These are phyloP conservation scores for Leptodactylus fallax DNA, from an alignment of 2,797 vertebrate genomes.

Conservation along the genomic window DNA sequence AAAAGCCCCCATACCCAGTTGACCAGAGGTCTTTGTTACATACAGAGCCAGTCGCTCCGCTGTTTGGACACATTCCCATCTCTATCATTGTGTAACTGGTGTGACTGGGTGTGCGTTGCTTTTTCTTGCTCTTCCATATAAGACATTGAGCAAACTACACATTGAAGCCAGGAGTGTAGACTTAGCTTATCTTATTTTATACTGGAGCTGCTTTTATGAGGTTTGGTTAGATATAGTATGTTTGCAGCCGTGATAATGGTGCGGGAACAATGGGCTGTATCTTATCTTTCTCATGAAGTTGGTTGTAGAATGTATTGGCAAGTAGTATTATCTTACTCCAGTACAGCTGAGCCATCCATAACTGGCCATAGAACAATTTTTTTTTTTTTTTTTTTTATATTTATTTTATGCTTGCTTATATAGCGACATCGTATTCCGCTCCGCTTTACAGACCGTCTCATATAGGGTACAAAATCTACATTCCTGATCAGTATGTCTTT, in stretches of 20 bases:
- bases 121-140: not conserved
- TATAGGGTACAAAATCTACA: too few relatives aligned
- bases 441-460: too few relatives aligned
- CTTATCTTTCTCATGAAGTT: slow-evolving; percentile 24
- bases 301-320: not conserved
- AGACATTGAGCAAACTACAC: not conserved
- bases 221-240: slow-evolving; percentile 38
- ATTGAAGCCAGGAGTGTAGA: not conserved
- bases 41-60: not conserved
- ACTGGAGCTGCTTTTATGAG: not conserved
- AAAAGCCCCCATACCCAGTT: too few relatives aligned
- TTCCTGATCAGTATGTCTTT: too few relatives aligned
- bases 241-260: slow-evolving; percentile 42
- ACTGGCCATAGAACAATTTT: not conserved
- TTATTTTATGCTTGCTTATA: too few relatives aligned
- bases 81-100: not conserved
- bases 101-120: not conserved
- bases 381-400: too few relatives aligned
- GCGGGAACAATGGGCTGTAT: slow-evolving; percentile 32
- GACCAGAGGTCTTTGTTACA: too few relatives aligned
- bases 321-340: not conserved
- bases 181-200: slow-evolving; percentile 53
- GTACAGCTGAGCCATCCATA: not conserved
- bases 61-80: not conserved
- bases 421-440: too few relatives aligned